phyloP scores from a whole-genome alignment of 2,113 vertebrate species.

The Hypocryptadius cinnamomeus region DNA sequence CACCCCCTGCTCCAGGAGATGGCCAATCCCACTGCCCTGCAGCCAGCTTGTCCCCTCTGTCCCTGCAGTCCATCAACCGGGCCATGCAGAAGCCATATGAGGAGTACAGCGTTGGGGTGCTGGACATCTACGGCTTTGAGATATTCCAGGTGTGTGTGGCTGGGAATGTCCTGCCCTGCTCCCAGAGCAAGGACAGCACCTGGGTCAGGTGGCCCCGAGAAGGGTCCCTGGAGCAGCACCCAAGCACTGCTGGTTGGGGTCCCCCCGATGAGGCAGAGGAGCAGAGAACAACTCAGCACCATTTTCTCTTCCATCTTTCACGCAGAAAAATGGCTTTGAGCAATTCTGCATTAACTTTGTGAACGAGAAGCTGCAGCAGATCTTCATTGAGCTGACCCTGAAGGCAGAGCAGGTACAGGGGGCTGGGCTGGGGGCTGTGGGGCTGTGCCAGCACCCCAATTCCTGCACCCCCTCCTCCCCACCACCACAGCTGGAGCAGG shows the following conservation, averaged over 20 bases:
- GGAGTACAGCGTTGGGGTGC: constrained; percentile 90
- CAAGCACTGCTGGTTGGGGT: not conserved
- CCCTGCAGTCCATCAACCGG: constrained; percentile 83
- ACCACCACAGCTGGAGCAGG: rapidly evolving
- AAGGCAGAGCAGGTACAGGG: constrained; percentile 90
- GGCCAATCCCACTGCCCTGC: rapidly evolving
- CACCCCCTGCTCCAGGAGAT: rapidly evolving
- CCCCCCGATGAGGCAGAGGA: rapidly evolving
- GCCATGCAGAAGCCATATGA: constrained; percentile 90
- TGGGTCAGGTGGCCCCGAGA: rapidly evolving
- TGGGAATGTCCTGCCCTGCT: not conserved
- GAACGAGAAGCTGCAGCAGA: constrained; percentile 97
- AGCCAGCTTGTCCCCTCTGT: not conserved
- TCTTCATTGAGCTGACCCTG: constrained; percentile 96
- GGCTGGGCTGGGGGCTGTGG: not conserved
- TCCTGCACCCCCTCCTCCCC: not conserved
- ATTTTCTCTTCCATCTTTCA: not conserved
- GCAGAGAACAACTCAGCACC: not conserved
- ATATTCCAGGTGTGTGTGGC: constrained; percentile 85
- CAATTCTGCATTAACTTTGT: constrained; percentile 99
- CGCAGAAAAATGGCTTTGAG: constrained; percentile 94
- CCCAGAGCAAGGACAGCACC: not conserved
- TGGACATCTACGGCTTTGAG: constrained; percentile 98
- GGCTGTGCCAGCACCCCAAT: not conserved
- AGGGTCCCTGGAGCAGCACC: not conserved